These are phyloP conservation scores for Anguilla megastoma DNA, from an alignment of 2,797 vertebrate genomes.

Conservation along the genomic window DNA sequence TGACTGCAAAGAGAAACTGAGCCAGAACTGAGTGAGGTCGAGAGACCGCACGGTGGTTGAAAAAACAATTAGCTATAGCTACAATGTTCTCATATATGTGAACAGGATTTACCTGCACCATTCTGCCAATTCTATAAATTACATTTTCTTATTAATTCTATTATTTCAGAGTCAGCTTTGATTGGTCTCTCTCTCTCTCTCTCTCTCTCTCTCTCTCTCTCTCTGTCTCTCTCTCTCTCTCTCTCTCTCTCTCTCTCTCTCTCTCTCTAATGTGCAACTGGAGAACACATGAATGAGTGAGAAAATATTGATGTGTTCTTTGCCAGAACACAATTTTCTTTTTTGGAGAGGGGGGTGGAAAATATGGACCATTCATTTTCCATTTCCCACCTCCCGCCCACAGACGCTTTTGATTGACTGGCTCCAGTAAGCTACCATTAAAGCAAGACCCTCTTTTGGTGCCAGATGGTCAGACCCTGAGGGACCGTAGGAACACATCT, in stretches of 20 bases:
- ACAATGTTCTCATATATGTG: not conserved
- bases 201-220: too few species aligned
- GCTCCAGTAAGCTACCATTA: slow-evolving; percentile 29
- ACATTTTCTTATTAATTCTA: not conserved
- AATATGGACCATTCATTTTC: not conserved
- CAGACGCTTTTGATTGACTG: not conserved
- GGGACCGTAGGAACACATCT: slow-evolving; percentile 41
- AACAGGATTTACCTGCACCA: too few species aligned
- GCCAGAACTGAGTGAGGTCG: not conserved
- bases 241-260: not conserved
- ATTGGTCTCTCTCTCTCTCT: not conserved
- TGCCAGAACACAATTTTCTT: not conserved
- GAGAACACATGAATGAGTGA: not conserved
- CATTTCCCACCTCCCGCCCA: not conserved
- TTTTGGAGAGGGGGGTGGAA: not conserved
- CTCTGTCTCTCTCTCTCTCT: too few species aligned
- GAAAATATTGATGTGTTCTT: not conserved
- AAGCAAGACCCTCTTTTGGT: slow-evolving; percentile 45
- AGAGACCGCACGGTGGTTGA: not conserved
- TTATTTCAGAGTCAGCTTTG: not conserved
- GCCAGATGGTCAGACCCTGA: slow-evolving; percentile 69
- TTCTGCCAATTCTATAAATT: too few species aligned
- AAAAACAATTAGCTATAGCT: not conserved
- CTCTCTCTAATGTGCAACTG: not conserved
- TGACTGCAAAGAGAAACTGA: not conserved